These are phyloP conservation scores for Teinopalpus imperialis DNA, from an alignment of 2,888 invertebrate species.

Conservation along the genomic window DNA sequence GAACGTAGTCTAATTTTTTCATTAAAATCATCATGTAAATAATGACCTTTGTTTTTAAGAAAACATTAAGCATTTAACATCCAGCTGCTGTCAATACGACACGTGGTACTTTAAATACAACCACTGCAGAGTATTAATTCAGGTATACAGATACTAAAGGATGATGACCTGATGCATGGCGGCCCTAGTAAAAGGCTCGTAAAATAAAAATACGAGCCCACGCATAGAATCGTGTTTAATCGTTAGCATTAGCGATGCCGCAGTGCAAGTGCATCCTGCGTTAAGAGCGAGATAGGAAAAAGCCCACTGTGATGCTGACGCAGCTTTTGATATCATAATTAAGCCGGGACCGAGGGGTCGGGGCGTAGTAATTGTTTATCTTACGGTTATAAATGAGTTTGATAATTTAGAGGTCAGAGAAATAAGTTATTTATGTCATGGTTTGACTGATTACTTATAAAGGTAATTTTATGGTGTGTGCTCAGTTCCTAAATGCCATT, in stretches of 20 bases:
- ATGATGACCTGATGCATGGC: conserved; percentile 28
- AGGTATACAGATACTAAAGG: too few species aligned
- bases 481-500: too few species aligned
- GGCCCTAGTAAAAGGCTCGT: conserved; percentile 33
- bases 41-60: too few species aligned
- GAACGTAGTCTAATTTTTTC: too few species aligned
- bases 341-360: conserved; percentile 52
- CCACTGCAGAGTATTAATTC: too few species aligned
- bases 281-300: conserved; percentile 51
- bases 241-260: conserved; percentile 60
- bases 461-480: too few species aligned
- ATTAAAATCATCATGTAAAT: too few species aligned
- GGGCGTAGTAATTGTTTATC: conserved; percentile 70
- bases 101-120: too few species aligned
- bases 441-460: conserved; percentile 42
- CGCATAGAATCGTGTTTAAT: conserved; percentile 81
- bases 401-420: conserved; percentile 62
- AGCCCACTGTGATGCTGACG: conserved; percentile 48
- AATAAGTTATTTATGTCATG: conserved; percentile 58
- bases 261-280: conserved; percentile 51
- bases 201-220: conserved; percentile 69
- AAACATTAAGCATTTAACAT: too few species aligned
- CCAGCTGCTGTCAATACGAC: too few species aligned
- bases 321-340: conserved; percentile 79
- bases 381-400: conserved; percentile 62